Conservation (phyloP, 1,140 invertebrate species). For the Apis mellifera region Amel_HAv3.1 CM009939.2:1687501-1688000, state of each 20-base stretch:
- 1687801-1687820: slow-evolving; percentile 40
- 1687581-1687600: slow-evolving; percentile 23
- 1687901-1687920: slow-evolving; percentile 7
- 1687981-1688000: neutral
- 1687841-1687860: slow-evolving; percentile 47
- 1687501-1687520: neutral
- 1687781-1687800: slow-evolving; percentile 68
- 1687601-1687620: slow-evolving; percentile 38
- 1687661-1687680: neutral
- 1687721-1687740: slow-evolving; percentile 71
- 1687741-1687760: slow-evolving; percentile 46
- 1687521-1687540: neutral
- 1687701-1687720: slow-evolving; percentile 62
- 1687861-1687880: slow-evolving; percentile 4
- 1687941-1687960: slow-evolving; percentile 2
- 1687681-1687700: slow-evolving; percentile 38
- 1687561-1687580: slow-evolving; percentile 1
- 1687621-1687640: neutral
- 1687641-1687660: neutral
- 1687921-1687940: slow-evolving; percentile 23
- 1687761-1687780: slow-evolving; percentile 65
- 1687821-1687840: slow-evolving; percentile 1
- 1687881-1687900: slow-evolving; percentile 9
- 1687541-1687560: slow-evolving; percentile 3
- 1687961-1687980: neutral